Evolutionary conservation across 2,797 vertebrate genomes (phyloP).

Genomic region (Oryzias dopingdopingensis): DNA sequence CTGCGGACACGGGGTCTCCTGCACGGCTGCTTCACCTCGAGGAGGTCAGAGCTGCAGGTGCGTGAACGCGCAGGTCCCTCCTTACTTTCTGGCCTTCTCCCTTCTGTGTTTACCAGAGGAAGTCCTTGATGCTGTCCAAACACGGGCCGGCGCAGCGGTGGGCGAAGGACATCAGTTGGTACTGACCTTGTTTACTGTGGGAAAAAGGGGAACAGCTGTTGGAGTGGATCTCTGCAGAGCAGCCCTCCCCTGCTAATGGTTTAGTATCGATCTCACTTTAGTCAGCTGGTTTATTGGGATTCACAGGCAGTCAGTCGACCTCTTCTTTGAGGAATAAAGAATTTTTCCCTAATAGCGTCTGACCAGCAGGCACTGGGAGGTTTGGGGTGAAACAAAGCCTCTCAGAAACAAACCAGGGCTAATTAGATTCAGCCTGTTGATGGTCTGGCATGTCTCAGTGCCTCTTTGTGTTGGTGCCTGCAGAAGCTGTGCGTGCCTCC

Average conservation of each 20-base stretch:
- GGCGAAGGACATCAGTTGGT: constrained; percentile 61
- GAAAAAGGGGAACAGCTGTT: constrained; percentile 44
- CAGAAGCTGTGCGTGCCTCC: constrained; percentile 13
- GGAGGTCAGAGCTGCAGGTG: constrained; percentile 43
- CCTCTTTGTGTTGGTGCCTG: constrained; percentile 38
- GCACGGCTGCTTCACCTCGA: constrained; percentile 26
- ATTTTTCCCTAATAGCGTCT: constrained; percentile 10
- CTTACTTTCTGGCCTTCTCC: constrained; percentile 22
- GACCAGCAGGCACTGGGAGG: constrained; percentile 29
- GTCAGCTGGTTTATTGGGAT: constrained; percentile 8
- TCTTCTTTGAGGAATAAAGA: no score
- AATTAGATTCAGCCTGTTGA: constrained; percentile 67
- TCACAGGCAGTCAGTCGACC: no score
- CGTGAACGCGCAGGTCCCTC: not conserved
- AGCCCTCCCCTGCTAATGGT: constrained; percentile 57
- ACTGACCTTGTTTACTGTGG: constrained; percentile 64
- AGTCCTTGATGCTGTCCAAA: constrained; percentile 61
- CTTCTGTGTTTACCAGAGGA: constrained; percentile 41
- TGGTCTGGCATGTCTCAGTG: constrained; percentile 56
- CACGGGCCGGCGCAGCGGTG: constrained; percentile 28
- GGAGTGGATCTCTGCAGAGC: constrained; percentile 38
- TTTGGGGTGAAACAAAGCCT: constrained; percentile 58
- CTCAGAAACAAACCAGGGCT: constrained; percentile 60
- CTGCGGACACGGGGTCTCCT: constrained; percentile 12
- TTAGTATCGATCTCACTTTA: constrained; percentile 62